Base-by-base conservation (phyloP, 2,113 vertebrate species). In the Pao palembangensis region DNA sequence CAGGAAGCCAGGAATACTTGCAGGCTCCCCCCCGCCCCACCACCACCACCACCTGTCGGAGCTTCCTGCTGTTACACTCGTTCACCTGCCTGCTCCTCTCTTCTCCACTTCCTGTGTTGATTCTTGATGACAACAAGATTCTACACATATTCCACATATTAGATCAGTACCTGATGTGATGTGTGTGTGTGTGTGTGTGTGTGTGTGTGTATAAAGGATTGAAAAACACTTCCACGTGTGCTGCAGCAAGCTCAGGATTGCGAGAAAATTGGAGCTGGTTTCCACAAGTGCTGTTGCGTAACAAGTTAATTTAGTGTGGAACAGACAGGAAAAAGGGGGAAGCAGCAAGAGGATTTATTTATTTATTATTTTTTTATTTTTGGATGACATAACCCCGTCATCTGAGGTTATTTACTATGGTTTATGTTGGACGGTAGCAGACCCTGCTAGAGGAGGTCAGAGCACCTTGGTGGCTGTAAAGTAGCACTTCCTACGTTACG, bases 351-450 rank as follows among this genome's bases (percentile, higher is more conserved):
- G 23, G 31, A n/a, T n/a, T n/a, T n/a, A n/a, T n/a, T n/a, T n/a
- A 10, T 6, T 34, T 34, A 6, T 34, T 34, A 8, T 34, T 10
- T 34, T 34, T 6, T 34, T 34, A 41, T 48, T 69, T 75, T 44
- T 65, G 5, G 55, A 75, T 62, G 66, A 66, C 51, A 76, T 70
- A 69, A 72, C 48, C 28, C 17, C 70, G 75, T 25, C 55, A 61
- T 77, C 53, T 21, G 14, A 66, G 51, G 20, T 67, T 70, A 82
- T 81, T 80, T 77, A 83, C 67, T 67, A 55, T 8, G 23, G 55
- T 71, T 73, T 71, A 12, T 66, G 54, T 71, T 73, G 73, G 65
- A 55, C 28, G 53, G 20, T 7, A 44, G 69, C 61, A 71, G 51
- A 82, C 67, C 6, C 42, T 46, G 13, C 34, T 11, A 8, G 34